phyloP scores from a whole-genome alignment of 2,888 invertebrate genomes.

The Mythimna vitellina region DNA sequence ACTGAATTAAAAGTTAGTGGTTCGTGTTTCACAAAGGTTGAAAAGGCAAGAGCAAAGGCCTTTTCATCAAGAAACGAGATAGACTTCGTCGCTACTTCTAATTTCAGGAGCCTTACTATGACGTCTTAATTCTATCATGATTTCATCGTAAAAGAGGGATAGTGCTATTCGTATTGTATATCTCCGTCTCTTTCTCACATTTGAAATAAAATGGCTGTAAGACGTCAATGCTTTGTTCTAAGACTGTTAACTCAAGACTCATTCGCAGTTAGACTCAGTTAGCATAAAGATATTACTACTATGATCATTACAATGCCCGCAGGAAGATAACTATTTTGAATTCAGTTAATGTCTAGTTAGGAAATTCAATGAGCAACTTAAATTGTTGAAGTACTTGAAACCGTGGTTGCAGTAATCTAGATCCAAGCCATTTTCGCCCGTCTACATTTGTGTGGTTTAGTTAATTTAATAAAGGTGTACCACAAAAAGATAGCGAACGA shows the following conservation, averaged over 20 bases:
- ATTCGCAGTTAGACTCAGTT: slow-evolving; percentile 22
- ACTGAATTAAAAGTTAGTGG: slow-evolving; percentile 49
- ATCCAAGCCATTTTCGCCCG: slow-evolving; percentile 3
- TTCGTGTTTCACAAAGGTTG: slow-evolving; percentile 44
- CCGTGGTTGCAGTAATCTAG: slow-evolving; percentile 14
- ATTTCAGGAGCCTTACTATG: neutral
- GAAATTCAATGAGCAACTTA: slow-evolving; percentile 35
- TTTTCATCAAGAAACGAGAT: slow-evolving; percentile 53
- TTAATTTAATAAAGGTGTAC: neutral
- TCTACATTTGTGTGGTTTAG: slow-evolving; percentile 9
- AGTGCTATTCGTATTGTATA: no score
- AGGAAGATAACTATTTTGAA: slow-evolving; percentile 36
- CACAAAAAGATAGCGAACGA: neutral
- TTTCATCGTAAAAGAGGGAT: no score
- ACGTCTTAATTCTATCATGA: no score
- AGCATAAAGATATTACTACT: slow-evolving; percentile 35
- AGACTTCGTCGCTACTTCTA: slow-evolving; percentile 5
- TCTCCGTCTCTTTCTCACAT: no score
- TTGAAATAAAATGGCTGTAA: no score
- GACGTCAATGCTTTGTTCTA: slow-evolving; percentile 1
- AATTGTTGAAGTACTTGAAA: slow-evolving; percentile 34
- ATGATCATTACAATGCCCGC: slow-evolving; percentile 28
- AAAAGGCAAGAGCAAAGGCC: slow-evolving; percentile 32
- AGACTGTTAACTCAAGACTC: slow-evolving; percentile 29
- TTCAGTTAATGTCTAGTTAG: slow-evolving; percentile 39